Evolutionary conservation across 2,888 invertebrate genomes (phyloP).

Genomic region (Oeneis ivallda): DNA sequence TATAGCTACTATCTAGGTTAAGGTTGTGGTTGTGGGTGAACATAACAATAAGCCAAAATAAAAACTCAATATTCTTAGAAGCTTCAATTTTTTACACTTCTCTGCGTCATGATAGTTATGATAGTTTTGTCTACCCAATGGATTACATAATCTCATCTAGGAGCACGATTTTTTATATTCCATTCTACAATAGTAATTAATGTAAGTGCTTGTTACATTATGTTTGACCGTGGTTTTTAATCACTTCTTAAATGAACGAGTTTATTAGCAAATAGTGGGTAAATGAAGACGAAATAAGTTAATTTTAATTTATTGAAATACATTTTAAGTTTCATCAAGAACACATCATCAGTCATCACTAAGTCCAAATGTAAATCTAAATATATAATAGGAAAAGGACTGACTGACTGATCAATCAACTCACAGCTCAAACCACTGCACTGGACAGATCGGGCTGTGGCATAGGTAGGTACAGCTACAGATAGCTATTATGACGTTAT

Average conservation of each 20-base stretch:
- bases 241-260: not conserved
- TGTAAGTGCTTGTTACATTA: not conserved
- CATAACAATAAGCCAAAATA: conserved; percentile 5
- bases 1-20: conserved; percentile 1
- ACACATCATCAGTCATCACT: no score
- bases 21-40: not conserved
- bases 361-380: no score
- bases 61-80: conserved; percentile 12
- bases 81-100: conserved; percentile 1
- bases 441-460: no score
- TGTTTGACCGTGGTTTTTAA: not conserved
- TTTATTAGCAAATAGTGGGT: conserved; percentile 1
- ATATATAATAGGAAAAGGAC: no score
- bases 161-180: not conserved
- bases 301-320: not conserved
- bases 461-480: no score
- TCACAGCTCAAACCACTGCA: no score
- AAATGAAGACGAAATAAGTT: not conserved
- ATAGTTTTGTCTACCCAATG: not conserved
- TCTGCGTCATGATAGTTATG: not conserved
- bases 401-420: no score
- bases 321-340: no score
- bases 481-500: no score
- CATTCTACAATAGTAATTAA: not conserved
- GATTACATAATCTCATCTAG: not conserved